These are phyloP conservation scores for Sminthurides bifidus DNA, from an alignment of 1,140 invertebrate genomes.

Conservation along the genomic window DNA sequence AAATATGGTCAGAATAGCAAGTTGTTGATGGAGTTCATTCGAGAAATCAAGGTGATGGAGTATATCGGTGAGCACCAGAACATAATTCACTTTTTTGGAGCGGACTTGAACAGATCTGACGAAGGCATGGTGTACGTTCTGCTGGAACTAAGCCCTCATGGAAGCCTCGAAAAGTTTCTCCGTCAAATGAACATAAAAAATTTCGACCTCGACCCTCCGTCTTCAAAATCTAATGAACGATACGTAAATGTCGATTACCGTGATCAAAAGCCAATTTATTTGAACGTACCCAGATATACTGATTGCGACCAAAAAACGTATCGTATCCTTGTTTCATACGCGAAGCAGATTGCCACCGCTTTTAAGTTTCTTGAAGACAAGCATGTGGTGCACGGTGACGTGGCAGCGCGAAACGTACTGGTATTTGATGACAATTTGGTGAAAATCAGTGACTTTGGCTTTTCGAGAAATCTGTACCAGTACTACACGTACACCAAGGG, in stretches of 20 bases:
- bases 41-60: constrained; percentile 17
- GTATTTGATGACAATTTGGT: background rate
- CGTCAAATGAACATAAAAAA: background rate
- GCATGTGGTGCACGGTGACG: constrained; percentile 11
- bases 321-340: background rate
- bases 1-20: too few relatives aligned
- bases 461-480: constrained; percentile 6
- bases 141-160: background rate
- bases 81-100: constrained; percentile 11
- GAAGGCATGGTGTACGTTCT: background rate
- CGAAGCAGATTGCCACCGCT: background rate
- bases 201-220: too few relatives aligned
- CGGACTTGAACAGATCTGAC: background rate
- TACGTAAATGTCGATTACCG: too few relatives aligned
- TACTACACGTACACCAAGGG: constrained; percentile 6
- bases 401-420: constrained; percentile 12
- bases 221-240: too few relatives aligned
- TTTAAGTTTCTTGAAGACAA: background rate
- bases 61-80: constrained; percentile 7
- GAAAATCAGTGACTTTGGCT: constrained; percentile 15
- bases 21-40: constrained; percentile 4
- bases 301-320: background rate
- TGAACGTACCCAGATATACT: background rate
- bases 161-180: background rate
- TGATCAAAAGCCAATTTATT: too few relatives aligned